phyloP scores from a whole-genome alignment of 1,140 invertebrate genomes.

The Pseudobourletiella spinata region DNA sequence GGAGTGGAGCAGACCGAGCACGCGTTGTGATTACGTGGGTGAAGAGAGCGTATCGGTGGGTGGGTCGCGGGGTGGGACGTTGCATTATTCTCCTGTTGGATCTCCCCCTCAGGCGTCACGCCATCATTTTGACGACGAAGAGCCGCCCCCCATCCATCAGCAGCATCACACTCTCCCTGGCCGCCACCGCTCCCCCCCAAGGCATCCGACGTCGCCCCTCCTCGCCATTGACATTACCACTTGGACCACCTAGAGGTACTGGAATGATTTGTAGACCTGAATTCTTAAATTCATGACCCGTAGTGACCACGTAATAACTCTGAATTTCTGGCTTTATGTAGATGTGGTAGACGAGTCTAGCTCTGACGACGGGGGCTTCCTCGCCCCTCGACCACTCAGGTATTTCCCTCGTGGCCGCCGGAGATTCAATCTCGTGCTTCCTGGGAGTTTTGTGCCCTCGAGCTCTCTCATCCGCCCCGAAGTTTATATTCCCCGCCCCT shows the following conservation, averaged over 20 bases:
- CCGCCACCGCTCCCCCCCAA: constrained; percentile 40
- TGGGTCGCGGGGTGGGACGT: constrained; percentile 26
- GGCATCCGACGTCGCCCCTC: constrained; percentile 43
- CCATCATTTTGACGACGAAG: constrained; percentile 35
- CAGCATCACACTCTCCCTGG: constrained; percentile 38
- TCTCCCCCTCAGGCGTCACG: constrained; percentile 34
- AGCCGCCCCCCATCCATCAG: constrained; percentile 36
- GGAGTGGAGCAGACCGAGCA: constrained; percentile 36
- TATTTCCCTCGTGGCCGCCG: constrained; percentile 32
- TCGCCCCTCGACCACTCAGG: constrained; percentile 32
- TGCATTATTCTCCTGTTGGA: constrained; percentile 35
- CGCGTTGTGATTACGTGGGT: constrained; percentile 37
- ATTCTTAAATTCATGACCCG: no score
- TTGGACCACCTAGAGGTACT: constrained; percentile 32
- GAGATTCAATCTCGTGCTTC: constrained; percentile 35
- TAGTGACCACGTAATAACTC: neutral
- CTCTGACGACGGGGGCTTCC: constrained; percentile 35
- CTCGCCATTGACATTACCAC: constrained; percentile 35
- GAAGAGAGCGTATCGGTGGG: constrained; percentile 36
- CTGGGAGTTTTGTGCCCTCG: constrained; percentile 35
- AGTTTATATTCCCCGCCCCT: constrained; percentile 24
- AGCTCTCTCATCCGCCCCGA: constrained; percentile 23
- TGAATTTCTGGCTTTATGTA: constrained; percentile 3
- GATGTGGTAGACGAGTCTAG: constrained; percentile 34
- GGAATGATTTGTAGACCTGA: neutral